Evolutionary conservation across 2,797 vertebrate genomes (phyloP).

Genomic region (Hippocampus kuda): DNA sequence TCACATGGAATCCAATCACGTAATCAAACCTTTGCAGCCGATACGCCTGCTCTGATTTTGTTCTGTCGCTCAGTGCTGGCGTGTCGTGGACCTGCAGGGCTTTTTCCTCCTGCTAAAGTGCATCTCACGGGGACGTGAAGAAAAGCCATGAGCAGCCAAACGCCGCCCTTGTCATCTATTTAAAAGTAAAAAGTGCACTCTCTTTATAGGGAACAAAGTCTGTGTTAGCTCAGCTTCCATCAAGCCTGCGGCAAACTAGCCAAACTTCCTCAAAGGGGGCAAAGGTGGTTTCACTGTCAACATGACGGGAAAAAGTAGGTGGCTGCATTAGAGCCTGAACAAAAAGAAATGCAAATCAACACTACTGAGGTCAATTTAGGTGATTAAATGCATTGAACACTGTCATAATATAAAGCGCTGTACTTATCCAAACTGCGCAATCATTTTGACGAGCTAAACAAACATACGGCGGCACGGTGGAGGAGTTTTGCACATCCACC

Average conservation of each 20-base stretch:
- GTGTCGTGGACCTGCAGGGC: neutral
- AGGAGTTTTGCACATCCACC: too few relatives aligned
- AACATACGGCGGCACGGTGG: too few relatives aligned
- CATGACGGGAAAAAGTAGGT: conserved; percentile 15
- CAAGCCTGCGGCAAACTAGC: conserved; percentile 11
- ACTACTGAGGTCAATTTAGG: neutral
- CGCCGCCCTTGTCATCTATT: conserved; percentile 10
- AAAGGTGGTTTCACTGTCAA: conserved; percentile 45
- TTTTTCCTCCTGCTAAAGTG: conserved; percentile 13
- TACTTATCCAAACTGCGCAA: neutral
- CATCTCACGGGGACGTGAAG: conserved; percentile 52
- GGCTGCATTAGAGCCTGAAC: conserved; percentile 26
- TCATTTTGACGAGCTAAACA: neutral
- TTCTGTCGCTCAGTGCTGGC: conserved; percentile 8
- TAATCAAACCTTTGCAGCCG: conserved; percentile 33
- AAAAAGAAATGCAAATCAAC: conserved; percentile 15
- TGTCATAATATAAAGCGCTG: neutral
- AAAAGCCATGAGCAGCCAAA: conserved; percentile 52
- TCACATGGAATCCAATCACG: conserved; percentile 12
- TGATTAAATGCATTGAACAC: neutral
- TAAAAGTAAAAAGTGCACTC: conserved; percentile 14
- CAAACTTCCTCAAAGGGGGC: conserved; percentile 51
- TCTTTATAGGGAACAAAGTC: conserved; percentile 51
- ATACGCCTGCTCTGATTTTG: conserved; percentile 16
- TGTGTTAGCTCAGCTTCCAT: conserved; percentile 20